phyloP scores from a whole-genome alignment of 2,797 vertebrate genomes.

The Phrynocephalus forsythii region DNA sequence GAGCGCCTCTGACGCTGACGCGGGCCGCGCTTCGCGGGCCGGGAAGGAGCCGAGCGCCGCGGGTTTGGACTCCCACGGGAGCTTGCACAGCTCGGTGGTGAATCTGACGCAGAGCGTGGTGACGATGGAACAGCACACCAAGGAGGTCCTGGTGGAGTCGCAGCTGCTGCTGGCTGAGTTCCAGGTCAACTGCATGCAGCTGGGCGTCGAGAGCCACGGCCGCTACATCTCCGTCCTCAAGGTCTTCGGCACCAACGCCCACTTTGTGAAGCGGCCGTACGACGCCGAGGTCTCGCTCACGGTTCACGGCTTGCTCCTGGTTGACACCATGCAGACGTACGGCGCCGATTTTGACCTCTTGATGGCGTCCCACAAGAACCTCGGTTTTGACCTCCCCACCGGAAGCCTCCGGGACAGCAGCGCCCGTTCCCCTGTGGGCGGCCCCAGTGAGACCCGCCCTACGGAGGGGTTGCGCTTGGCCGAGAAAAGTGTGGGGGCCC shows the following conservation, averaged over 20 bases:
- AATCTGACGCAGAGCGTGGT: conserved; percentile 94
- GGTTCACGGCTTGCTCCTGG: conserved; percentile 93
- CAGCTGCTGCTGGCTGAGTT: conserved; percentile 95
- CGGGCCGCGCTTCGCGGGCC: conserved; percentile 81
- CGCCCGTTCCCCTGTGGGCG: conserved; percentile 86
- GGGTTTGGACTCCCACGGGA: conserved; percentile 86
- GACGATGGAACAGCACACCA: conserved; percentile 91
- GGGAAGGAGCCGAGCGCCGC: conserved; percentile 91
- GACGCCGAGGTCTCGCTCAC: conserved; percentile 94
- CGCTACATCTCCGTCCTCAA: conserved; percentile 97
- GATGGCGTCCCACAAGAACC: conserved; percentile 96
- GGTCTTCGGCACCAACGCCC: conserved; percentile 94
- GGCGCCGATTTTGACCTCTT: conserved; percentile 97
- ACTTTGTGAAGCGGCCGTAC: conserved; percentile 96
- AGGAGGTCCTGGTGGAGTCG: conserved; percentile 95
- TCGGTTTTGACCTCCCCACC: conserved; percentile 95
- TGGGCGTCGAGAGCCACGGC: conserved; percentile 94
- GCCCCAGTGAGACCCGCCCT: conserved; percentile 51
- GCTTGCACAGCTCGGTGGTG: conserved; percentile 89
- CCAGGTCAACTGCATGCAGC: conserved; percentile 96
- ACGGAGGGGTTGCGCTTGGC: conserved; percentile 39
- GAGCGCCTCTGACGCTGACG: conserved; percentile 76
- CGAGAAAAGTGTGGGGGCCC: conserved; percentile 71
- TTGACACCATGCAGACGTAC: conserved; percentile 96
- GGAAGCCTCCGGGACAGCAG: conserved; percentile 93